phyloP scores from a whole-genome alignment of 2,113 vertebrate species.

The Perca schrenkii region DNA sequence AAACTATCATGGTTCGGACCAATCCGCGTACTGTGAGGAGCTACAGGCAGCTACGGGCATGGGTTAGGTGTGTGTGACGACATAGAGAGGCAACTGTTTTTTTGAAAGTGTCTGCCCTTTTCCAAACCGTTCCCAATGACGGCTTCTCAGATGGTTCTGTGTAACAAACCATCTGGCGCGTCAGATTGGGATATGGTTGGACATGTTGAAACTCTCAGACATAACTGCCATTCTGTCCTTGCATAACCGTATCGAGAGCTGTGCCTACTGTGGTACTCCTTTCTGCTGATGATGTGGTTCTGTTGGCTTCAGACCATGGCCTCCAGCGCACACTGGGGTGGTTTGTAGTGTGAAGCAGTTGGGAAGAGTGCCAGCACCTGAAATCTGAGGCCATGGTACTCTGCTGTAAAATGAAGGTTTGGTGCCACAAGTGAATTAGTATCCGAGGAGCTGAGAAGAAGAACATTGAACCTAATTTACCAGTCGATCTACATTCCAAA shows the following conservation, averaged over 20 bases:
- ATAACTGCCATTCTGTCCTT: background rate
- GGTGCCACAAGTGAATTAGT: background rate
- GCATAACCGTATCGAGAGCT: background rate
- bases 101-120: too few species aligned
- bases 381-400: background rate
- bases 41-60: too few species aligned
- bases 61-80: too few species aligned
- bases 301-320: background rate
- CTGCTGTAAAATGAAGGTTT: background rate
- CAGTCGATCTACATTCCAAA: background rate
- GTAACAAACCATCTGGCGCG: too few species aligned
- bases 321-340: background rate
- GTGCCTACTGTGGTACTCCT: background rate
- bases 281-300: background rate
- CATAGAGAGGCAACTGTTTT: too few species aligned
- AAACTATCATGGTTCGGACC: too few species aligned
- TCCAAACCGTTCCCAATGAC: too few species aligned
- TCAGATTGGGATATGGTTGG: too few species aligned
- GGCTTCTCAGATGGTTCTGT: too few species aligned
- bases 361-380: background rate
- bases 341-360: conserved; percentile 12
- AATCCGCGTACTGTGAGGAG: too few species aligned
- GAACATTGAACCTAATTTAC: background rate
- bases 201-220: background rate
- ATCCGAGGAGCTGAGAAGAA: background rate